Conservation (phyloP, 2,113 vertebrate genomes). For the Cyanistes caeruleus region DNA sequence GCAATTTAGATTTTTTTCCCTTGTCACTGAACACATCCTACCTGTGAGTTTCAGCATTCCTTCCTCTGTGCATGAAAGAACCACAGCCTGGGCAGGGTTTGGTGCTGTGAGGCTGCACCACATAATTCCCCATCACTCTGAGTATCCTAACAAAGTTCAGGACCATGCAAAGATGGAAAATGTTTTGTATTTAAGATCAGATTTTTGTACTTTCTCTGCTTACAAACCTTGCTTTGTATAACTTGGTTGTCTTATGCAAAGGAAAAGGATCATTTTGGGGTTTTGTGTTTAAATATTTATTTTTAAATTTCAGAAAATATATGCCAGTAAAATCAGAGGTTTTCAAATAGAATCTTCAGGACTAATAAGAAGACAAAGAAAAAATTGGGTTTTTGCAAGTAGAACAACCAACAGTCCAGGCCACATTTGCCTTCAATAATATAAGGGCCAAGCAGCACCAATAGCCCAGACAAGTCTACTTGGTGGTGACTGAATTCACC, state of each 20-base stretch:
- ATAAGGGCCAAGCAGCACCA: background rate
- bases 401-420: background rate
- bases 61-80: background rate
- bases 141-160: background rate
- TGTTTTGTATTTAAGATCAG: background rate
- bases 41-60: background rate
- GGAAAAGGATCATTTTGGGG: fast-evolving
- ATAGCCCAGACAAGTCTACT: background rate
- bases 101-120: background rate
- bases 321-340: background rate
- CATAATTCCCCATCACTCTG: background rate
- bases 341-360: background rate
- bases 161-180: background rate
- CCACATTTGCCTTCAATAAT: background rate
- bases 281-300: background rate
- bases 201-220: background rate
- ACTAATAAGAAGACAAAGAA: background rate
- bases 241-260: background rate
- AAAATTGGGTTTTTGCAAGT: background rate
- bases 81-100: background rate
- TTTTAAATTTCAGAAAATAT: background rate
- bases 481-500: background rate
- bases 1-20: background rate
- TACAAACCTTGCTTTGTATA: background rate
- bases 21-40: background rate